Conservation (phyloP, 1,140 invertebrate species). For the Megalopta genalis region DNA sequence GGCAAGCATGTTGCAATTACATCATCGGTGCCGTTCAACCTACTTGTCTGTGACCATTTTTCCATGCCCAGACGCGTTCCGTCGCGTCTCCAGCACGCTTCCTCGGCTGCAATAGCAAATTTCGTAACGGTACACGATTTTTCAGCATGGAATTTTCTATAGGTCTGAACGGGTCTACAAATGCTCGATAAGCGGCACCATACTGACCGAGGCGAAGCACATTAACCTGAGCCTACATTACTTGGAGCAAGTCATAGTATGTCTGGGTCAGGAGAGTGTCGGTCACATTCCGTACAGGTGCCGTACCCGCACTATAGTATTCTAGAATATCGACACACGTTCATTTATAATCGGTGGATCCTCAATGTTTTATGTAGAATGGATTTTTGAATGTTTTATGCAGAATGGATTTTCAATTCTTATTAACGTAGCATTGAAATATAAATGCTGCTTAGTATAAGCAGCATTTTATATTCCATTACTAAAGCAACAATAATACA, state of each 20-base stretch:
- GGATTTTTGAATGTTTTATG: no score
- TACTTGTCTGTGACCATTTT: neutral
- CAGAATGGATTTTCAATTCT: no score
- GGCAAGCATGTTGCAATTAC: neutral
- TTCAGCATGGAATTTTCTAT: slow-evolving; percentile 20
- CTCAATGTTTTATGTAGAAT: no score
- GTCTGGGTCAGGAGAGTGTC: slow-evolving; percentile 82
- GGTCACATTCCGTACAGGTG: slow-evolving; percentile 83
- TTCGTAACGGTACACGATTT: slow-evolving; percentile 40
- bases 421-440: no score
- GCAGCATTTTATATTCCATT: no score
- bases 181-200: slow-evolving; percentile 78
- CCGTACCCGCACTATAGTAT: neutral
- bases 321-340: neutral
- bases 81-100: neutral
- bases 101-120: slow-evolving; percentile 13
- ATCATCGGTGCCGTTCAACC: neutral
- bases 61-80: neutral
- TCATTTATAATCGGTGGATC: neutral
- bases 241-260: slow-evolving; percentile 85
- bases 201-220: slow-evolving; percentile 83
- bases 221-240: slow-evolving; percentile 86
- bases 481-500: no score
- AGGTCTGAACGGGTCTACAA: slow-evolving; percentile 80
- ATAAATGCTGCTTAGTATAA: no score